These are phyloP conservation scores for Setipinna tenuifilis DNA, from an alignment of 2,797 vertebrate genomes.

Conservation along the genomic window DNA sequence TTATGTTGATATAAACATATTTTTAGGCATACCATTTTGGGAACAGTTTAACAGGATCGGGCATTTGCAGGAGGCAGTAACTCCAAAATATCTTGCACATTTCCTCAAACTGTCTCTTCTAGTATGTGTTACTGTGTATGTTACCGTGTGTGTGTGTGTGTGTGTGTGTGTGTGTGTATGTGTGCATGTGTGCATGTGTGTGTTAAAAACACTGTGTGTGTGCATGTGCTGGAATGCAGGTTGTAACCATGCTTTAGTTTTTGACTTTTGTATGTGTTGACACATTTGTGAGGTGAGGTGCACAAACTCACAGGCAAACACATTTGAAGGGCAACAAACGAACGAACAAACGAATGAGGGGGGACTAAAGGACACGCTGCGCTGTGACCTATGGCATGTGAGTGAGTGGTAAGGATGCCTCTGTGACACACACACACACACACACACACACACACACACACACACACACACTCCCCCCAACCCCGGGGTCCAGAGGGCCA, in stretches of 20 bases:
- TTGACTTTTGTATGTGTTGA: no score
- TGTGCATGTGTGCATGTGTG: no score
- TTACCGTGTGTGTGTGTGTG: background rate
- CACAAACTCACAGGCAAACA: background rate
- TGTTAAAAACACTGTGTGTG: no score
- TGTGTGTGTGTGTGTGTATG: background rate
- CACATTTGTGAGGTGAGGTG: background rate
- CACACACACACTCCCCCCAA: no score
- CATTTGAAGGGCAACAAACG: background rate
- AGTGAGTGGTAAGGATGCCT: slow-evolving; percentile 5
- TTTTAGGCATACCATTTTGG: slow-evolving; percentile 73
- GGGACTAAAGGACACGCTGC: background rate
- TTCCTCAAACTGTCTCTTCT: background rate
- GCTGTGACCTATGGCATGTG: slow-evolving; percentile 16
- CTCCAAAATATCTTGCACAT: slow-evolving; percentile 54
- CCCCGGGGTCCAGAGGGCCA: background rate
- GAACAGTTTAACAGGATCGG: slow-evolving; percentile 64
- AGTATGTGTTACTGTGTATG: background rate
- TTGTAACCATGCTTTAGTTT: no score
- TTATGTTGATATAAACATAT: slow-evolving; percentile 66
- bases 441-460: no score
- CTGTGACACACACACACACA: background rate
- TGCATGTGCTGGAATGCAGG: no score
- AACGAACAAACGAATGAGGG: background rate
- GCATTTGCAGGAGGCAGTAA: slow-evolving; percentile 26